These are phyloP conservation scores for Cancer borealis DNA, from an alignment of 2,888 invertebrate species.

Conservation along the genomic window DNA sequence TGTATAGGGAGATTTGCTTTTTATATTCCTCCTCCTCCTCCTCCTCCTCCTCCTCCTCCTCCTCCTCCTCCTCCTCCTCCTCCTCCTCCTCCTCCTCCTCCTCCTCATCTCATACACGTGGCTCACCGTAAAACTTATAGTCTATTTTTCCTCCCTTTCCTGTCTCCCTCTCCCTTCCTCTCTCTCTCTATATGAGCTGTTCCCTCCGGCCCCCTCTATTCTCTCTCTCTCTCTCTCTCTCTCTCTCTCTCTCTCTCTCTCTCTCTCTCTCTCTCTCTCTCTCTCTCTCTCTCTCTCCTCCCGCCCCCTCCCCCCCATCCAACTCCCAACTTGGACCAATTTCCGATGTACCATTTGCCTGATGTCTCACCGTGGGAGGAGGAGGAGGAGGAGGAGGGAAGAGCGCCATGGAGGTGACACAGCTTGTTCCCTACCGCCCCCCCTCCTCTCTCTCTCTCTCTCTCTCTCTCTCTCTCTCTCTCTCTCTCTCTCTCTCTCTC, in stretches of 20 bases:
- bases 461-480: background rate
- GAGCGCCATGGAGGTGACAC: background rate
- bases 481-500: background rate
- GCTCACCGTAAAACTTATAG: background rate
- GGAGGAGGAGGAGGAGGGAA: slow-evolving; percentile 1
- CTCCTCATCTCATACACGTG: background rate
- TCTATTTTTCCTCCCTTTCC: background rate
- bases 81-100: background rate
- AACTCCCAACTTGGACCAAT: background rate
- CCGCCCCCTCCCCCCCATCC: background rate
- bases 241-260: background rate
- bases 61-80: background rate
- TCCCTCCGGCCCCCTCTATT: background rate
- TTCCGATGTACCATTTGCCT: slow-evolving; percentile 40
- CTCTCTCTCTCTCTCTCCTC: background rate
- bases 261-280: background rate
- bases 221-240: background rate
- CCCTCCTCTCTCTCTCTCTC: slow-evolving; percentile 32
- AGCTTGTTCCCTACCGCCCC: background rate
- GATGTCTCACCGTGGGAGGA: slow-evolving; percentile 13
- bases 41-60: background rate
- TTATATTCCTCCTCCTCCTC: background rate
- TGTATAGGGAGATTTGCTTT: background rate
- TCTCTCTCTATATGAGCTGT: background rate
- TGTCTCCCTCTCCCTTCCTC: background rate